These are phyloP conservation scores for Meiosimyza platycephala DNA, from an alignment of 2,888 invertebrate species.

Conservation along the genomic window DNA sequence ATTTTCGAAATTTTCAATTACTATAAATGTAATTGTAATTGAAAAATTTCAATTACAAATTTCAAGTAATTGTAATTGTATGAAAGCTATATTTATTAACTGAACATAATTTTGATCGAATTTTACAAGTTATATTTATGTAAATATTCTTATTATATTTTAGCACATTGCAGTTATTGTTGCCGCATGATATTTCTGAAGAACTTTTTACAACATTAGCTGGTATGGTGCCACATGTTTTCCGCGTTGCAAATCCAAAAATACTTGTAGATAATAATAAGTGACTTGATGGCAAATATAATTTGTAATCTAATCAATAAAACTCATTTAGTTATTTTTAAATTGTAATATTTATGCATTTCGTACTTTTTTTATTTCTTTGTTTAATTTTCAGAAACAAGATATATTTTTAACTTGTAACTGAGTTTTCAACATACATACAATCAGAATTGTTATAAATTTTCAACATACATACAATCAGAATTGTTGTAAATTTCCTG, in stretches of 20 bases:
- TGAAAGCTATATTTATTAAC: no score
- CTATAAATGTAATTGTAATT: no score
- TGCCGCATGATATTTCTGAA: conserved; percentile 86
- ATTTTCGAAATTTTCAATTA: no score
- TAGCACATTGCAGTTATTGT: conserved; percentile 69
- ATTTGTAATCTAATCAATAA: conserved; percentile 3
- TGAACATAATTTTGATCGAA: no score
- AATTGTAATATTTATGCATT: conserved; percentile 45
- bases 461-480: conserved; percentile 56
- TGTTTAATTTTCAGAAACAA: conserved; percentile 45
- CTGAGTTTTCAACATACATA: conserved; percentile 48
- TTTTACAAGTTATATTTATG: neutral
- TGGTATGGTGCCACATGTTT: conserved; percentile 91
- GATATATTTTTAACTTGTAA: conserved; percentile 22
- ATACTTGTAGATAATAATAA: conserved; percentile 73
- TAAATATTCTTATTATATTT: neutral
- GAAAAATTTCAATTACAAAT: no score
- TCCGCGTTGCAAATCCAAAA: conserved; percentile 94
- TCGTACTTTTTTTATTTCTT: conserved; percentile 45
- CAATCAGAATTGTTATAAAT: conserved; percentile 55
- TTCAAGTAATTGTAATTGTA: no score
- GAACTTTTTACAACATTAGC: conserved; percentile 85
- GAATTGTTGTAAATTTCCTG: conserved; percentile 60
- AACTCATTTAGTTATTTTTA: conserved; percentile 51
- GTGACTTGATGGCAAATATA: conserved; percentile 38